Conservation (phyloP, 1,140 invertebrate genomes). For the Penaeus indicus region DNA sequence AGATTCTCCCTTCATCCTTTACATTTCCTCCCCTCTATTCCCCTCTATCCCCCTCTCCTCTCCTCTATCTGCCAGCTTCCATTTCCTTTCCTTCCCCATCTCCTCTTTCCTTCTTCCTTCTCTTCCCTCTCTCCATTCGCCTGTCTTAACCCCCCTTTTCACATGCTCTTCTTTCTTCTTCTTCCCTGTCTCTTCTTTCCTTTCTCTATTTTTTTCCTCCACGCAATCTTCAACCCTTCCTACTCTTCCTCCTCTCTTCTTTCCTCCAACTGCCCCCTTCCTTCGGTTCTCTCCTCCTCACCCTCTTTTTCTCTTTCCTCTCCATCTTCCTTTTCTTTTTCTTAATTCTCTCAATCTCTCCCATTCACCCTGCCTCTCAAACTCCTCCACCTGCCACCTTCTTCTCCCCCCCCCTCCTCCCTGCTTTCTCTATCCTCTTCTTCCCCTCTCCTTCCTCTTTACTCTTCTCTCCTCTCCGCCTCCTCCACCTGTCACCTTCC, state of each 20-base stretch:
- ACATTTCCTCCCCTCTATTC: background rate
- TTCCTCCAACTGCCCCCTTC: background rate
- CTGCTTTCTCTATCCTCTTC: no score
- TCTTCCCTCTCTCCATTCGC: background rate
- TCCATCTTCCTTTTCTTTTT: background rate
- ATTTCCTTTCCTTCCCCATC: background rate
- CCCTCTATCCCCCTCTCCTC: background rate
- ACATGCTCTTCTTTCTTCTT: background rate
- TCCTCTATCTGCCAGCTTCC: background rate
- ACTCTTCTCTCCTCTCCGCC: no score
- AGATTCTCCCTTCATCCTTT: background rate
- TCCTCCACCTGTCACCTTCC: no score
- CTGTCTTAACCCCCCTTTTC: background rate
- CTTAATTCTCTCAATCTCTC: no score
- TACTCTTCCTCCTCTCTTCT: background rate
- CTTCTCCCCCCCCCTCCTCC: no score
- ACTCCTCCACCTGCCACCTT: no score
- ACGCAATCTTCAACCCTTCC: background rate
- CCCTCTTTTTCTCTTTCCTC: background rate
- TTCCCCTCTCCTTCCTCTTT: no score
- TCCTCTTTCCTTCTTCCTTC: background rate
- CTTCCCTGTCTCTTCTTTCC: background rate
- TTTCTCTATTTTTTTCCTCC: background rate
- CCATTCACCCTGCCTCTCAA: no score
- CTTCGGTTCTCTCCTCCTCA: background rate